These are phyloP conservation scores for Drosophila seguyi DNA, from an alignment of 1,140 invertebrate species.

Conservation along the genomic window DNA sequence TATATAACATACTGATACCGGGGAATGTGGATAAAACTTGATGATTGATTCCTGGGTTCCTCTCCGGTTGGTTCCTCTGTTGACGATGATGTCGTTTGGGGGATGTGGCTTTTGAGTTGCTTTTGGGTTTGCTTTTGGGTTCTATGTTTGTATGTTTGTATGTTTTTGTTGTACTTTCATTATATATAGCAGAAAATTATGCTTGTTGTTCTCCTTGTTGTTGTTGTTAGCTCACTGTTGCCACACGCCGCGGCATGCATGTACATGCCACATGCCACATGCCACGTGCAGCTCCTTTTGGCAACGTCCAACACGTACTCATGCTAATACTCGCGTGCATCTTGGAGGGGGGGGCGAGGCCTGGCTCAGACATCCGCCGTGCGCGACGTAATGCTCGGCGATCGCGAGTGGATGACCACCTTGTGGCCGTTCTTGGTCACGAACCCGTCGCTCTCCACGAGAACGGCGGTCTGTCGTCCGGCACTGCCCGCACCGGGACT, in stretches of 20 bases:
- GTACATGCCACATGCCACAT: conserved; percentile 17
- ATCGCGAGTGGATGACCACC: conserved; percentile 94
- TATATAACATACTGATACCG: conserved; percentile 11
- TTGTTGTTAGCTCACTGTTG: conserved; percentile 45
- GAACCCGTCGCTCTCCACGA: conserved; percentile 93
- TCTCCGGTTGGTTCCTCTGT: conserved; percentile 29
- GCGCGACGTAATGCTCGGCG: conserved; percentile 91
- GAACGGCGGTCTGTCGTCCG: conserved; percentile 90
- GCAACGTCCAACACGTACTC: conserved; percentile 45
- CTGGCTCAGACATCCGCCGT: conserved; percentile 92
- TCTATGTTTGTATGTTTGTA: background rate
- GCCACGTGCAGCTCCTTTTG: conserved; percentile 33
- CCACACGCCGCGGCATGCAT: conserved; percentile 37
- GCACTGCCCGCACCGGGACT: conserved; percentile 76
- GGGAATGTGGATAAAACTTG: conserved; percentile 12
- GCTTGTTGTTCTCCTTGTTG: conserved; percentile 62
- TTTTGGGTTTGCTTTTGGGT: conserved; percentile 29
- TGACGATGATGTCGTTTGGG: conserved; percentile 5
- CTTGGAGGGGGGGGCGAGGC: conserved; percentile 87
- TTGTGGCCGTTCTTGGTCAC: conserved; percentile 94
- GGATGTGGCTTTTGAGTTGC: conserved; percentile 44
- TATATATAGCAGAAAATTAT: conserved; percentile 78
- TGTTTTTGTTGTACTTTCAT: conserved; percentile 56
- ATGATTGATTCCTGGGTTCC: conserved; percentile 13
- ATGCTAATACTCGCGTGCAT: conserved; percentile 84